Percentiles rank a stretch among this genome's conserved stretches.
These are phyloP conservation scores for Cygnus buccinator DNA, from an alignment of 2,113 vertebrate genomes.

Conservation along the genomic window DNA sequence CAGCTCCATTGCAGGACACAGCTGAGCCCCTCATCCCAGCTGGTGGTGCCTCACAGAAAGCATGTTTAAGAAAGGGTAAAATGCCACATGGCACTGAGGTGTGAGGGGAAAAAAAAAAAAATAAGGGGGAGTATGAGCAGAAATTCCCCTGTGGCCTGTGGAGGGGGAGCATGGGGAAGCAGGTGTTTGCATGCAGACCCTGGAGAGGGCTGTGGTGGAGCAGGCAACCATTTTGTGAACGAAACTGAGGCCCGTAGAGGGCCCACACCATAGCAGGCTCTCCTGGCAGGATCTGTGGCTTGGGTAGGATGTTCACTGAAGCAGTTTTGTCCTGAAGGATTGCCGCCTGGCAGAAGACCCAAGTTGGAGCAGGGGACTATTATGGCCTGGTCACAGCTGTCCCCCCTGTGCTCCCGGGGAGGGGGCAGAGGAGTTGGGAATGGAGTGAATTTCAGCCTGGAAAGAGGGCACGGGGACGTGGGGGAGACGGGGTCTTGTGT, in stretches of 20 bases:
- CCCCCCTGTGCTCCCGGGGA: fast-evolving
- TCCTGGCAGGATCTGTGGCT: background rate
- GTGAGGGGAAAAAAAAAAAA: background rate
- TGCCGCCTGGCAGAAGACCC: background rate
- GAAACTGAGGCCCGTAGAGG: background rate
- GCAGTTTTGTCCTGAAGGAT: background rate
- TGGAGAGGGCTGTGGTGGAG: background rate
- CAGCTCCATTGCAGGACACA: fast-evolving
- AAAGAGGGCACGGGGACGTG: background rate
- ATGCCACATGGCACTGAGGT: fast-evolving
- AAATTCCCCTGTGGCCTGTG: fast-evolving
- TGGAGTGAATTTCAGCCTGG: background rate
- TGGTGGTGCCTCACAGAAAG: background rate
- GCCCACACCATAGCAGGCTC: fast-evolving
- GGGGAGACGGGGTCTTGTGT: background rate
- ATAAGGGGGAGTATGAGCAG: background rate
- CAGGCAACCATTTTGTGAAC: background rate
- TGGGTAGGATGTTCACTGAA: background rate
- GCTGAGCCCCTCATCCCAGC: background rate
- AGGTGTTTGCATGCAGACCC: too few species aligned
- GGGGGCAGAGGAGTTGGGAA: background rate
- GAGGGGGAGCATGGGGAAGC: background rate
- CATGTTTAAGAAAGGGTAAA: background rate
- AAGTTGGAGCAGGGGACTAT: background rate
- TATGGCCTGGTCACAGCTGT: background rate